Percentiles rank a stretch among this genome's conserved stretches.
phyloP scores from a whole-genome alignment of 2,888 invertebrate genomes.

The Tachystola acroxantha region DNA sequence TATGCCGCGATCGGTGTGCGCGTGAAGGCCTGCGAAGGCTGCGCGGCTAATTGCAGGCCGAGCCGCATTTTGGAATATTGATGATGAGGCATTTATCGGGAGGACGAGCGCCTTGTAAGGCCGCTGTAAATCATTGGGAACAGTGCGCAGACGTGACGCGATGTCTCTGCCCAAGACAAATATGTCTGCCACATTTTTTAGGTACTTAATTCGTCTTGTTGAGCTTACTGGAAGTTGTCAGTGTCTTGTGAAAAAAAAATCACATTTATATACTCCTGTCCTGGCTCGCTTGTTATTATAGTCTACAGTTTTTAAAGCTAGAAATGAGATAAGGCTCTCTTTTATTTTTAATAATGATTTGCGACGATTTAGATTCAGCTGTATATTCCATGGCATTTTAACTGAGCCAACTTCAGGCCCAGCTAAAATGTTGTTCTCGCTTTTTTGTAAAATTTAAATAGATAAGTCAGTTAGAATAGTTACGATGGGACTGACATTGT shows the following conservation, averaged over 20 bases:
- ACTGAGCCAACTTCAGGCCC: too few species aligned
- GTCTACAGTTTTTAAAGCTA: not conserved
- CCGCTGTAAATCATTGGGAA: constrained; percentile 72
- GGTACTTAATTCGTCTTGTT: constrained; percentile 58
- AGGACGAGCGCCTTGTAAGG: constrained; percentile 72
- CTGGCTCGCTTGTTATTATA: constrained; percentile 3
- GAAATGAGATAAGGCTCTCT: too few species aligned
- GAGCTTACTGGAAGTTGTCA: constrained; percentile 43
- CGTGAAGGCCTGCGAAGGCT: constrained; percentile 73
- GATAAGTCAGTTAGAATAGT: too few species aligned
- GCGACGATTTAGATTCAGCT: too few species aligned
- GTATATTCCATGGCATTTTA: too few species aligned
- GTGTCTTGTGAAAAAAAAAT: constrained; percentile 35
- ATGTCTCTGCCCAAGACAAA: constrained; percentile 69
- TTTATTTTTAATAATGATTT: too few species aligned
- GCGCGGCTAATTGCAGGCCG: constrained; percentile 70
- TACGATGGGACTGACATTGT: too few species aligned
- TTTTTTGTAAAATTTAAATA: too few species aligned
- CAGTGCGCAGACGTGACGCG: constrained; percentile 69
- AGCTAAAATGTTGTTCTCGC: too few species aligned
- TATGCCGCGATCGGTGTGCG: constrained; percentile 47
- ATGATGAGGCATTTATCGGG: constrained; percentile 75
- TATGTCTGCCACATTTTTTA: constrained; percentile 65
- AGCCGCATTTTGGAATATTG: constrained; percentile 77
- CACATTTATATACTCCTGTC: constrained; percentile 25